phyloP scores from a whole-genome alignment of 2,797 vertebrate genomes.

The Danionella dracula region DNA sequence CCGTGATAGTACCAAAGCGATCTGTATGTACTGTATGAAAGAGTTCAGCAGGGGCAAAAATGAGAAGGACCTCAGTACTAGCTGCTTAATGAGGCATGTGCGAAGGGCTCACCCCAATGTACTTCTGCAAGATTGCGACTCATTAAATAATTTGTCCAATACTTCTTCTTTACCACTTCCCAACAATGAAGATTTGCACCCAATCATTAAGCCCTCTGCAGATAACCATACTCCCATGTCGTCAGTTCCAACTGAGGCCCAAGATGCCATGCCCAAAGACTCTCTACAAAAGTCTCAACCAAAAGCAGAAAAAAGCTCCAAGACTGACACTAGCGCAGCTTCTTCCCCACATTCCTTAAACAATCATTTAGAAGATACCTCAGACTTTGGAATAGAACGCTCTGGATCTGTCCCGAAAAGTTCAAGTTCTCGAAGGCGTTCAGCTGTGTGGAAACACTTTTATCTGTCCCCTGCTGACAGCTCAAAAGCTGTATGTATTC shows the following conservation, averaged over 20 bases:
- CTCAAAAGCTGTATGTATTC: constrained; percentile 95
- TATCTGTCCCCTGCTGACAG: constrained; percentile 91
- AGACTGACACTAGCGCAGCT: constrained; percentile 62
- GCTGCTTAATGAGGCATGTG: constrained; percentile 97
- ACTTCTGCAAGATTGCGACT: constrained; percentile 79
- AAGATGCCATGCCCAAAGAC: constrained; percentile 81
- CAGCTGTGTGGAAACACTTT: constrained; percentile 98
- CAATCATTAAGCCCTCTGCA: constrained; percentile 59
- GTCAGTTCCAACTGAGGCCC: constrained; percentile 74
- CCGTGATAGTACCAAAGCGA: constrained; percentile 94
- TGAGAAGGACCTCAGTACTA: constrained; percentile 98
- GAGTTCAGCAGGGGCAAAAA: constrained; percentile 98
- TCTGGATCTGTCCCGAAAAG: constrained; percentile 75
- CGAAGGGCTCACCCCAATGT: constrained; percentile 91
- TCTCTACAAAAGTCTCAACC: constrained; percentile 74
- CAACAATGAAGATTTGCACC: constrained; percentile 68
- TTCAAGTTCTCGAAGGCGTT: constrained; percentile 85
- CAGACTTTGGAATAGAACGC: constrained; percentile 71
- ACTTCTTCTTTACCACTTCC: constrained; percentile 71
- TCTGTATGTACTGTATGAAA: constrained; percentile 99
- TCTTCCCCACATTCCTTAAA: constrained; percentile 70
- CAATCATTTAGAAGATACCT: constrained; percentile 72
- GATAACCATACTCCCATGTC: constrained; percentile 73
- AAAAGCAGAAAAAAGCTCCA: constrained; percentile 70
- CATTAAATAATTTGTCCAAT: constrained; percentile 62